phyloP scores from a whole-genome alignment of 2,113 vertebrate genomes.

The Psilopogon haemacephalus region DNA sequence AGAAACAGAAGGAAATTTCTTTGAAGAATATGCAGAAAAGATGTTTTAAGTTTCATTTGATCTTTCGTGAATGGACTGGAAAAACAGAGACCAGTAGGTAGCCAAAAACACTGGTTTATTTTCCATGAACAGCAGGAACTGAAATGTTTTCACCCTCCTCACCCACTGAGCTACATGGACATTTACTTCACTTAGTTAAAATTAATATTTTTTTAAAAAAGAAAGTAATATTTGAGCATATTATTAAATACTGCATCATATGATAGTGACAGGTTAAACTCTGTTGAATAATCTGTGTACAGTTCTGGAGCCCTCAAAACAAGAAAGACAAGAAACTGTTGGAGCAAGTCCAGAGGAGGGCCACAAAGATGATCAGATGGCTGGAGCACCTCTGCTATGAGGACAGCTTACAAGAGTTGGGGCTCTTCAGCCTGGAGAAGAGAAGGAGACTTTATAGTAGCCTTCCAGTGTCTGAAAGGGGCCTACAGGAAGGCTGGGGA shows the following conservation, averaged over 20 bases:
- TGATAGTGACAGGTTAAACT: neutral
- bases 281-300: too few species aligned
- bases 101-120: neutral
- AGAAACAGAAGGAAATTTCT: neutral
- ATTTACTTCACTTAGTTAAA: neutral
- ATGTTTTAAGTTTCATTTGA: neutral
- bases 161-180: rapidly evolving
- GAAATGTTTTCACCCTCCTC: neutral
- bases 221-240: neutral
- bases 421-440: too few species aligned
- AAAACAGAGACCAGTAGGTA: neutral
- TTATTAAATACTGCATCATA: neutral
- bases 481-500: too few species aligned
- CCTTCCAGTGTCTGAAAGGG: too few species aligned
- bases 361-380: too few species aligned
- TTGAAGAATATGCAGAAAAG: neutral
- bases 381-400: too few species aligned
- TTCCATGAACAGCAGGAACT: neutral
- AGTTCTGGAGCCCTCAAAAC: too few species aligned
- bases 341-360: too few species aligned
- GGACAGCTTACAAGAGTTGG: too few species aligned
- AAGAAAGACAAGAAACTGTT: too few species aligned
- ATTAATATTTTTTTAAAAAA: neutral
- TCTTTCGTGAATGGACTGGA: neutral
- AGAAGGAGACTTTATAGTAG: too few species aligned